These are phyloP conservation scores for Lepidonotus clava DNA, from an alignment of 2,888 invertebrate genomes.

Conservation along the genomic window DNA sequence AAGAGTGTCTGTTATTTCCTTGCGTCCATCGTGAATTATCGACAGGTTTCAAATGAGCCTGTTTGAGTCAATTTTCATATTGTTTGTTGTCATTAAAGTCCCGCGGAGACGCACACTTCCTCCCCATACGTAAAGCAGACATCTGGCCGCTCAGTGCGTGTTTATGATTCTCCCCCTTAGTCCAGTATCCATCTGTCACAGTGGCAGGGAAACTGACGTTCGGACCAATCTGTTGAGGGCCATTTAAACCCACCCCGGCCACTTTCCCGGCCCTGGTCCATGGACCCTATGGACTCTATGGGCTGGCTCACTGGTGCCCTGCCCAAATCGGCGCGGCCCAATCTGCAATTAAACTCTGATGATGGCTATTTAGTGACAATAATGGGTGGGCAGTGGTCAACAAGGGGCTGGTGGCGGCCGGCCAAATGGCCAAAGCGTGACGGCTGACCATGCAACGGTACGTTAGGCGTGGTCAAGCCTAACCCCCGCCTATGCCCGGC, in stretches of 20 bases:
- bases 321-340: background rate
- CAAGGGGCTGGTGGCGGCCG: background rate
- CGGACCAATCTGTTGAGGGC: background rate
- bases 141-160: background rate
- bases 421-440: constrained; percentile 21
- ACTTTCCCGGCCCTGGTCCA: background rate
- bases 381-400: constrained; percentile 23
- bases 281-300: too few species aligned
- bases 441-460: constrained; percentile 44
- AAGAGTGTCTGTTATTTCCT: too few species aligned
- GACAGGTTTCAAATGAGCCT: constrained; percentile 5
- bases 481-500: background rate
- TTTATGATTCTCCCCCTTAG: constrained; percentile 21
- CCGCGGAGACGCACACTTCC: background rate
- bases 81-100: background rate
- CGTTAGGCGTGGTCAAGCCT: background rate
- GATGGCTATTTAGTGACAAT: constrained; percentile 45
- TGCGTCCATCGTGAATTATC: too few species aligned
- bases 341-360: constrained; percentile 48
- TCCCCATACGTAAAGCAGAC: background rate
- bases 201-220: background rate
- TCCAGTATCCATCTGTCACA: constrained; percentile 37
- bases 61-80: constrained; percentile 25
- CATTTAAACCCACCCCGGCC: constrained; percentile 24
- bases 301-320: background rate